Evolutionary conservation across 1,140 invertebrate genomes (phyloP), one percentile per base, ranked within the genome.

Genomic region (Bombyx mandarina): DNA sequence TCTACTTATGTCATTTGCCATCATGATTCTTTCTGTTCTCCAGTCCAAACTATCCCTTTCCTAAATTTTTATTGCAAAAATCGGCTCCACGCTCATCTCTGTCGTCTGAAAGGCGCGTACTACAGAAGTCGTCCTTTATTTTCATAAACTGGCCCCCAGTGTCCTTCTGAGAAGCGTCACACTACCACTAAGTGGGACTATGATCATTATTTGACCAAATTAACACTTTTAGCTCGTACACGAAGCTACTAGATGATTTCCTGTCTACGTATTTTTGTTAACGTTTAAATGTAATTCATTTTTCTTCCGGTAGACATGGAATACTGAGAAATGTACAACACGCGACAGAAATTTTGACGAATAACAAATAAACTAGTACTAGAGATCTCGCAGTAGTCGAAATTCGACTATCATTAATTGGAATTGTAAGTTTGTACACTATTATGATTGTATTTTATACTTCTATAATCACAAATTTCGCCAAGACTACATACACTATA

Each of bases 191-290:
- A 85, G 75, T 85, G 74, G 73, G 61, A 60, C 70, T 74, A 80
- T 85, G 73, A 82, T 85, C 71, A 85, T 75, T 82, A 73, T 85
- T 85, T 80, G 77, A 70, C 69, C 79, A 80, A 82, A 82, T 82
- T 85, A 82, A 82, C 82, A 82, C 81, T 73, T 84, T 76, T 73
- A 73, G 68, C 65, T 64, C 61, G 58, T 8, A 47, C 50, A 59
- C 64, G 57, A 18, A 18, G 12, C 12, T 18, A 18, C 12, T 18
- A 18, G 12, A 22, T 57, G 43, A 52, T 59, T 63, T 63, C 62
- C 62, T 63, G 62, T 63, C 43, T 62, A 44, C 43, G 12, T 18
- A 18, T 18, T 18, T 18, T 18, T 18, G 12, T 18, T 46, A 26
- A 18, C 8, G 8, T 49, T 7, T 49, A 7, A 49, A 12, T 47